These are phyloP conservation scores for Chlorospingus flavigularis DNA, from an alignment of 2,797 vertebrate species.

Conservation along the genomic window DNA sequence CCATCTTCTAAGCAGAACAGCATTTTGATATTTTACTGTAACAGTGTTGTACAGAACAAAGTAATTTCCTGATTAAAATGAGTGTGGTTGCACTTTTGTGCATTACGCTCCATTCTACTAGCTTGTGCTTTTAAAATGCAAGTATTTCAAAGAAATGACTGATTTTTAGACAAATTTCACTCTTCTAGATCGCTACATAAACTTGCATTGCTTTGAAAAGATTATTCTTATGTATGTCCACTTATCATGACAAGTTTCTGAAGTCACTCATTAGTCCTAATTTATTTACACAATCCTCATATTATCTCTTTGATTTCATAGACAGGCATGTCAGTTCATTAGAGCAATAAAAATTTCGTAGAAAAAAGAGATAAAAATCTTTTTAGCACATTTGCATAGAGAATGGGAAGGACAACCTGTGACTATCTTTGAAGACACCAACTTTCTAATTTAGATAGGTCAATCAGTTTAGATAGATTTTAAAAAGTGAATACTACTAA, in stretches of 20 bases:
- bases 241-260: neutral
- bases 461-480: neutral
- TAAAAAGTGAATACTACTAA: neutral
- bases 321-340: neutral
- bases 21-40: neutral
- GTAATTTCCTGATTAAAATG: neutral
- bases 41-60: neutral
- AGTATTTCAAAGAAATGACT: neutral
- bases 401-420: neutral
- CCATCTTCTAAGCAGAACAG: neutral
- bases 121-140: neutral
- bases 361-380: neutral
- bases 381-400: neutral
- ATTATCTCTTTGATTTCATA: neutral
- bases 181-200: neutral
- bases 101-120: neutral
- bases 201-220: neutral
- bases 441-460: neutral
- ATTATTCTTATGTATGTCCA: rapidly evolving
- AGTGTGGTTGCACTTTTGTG: neutral
- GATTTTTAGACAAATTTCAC: neutral
- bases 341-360: neutral
- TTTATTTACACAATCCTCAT: neutral
- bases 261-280: neutral
- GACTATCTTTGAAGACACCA: neutral